Evolutionary conservation across 1,140 invertebrate species (phyloP).

Genomic region (Euglossa dilemma): DNA sequence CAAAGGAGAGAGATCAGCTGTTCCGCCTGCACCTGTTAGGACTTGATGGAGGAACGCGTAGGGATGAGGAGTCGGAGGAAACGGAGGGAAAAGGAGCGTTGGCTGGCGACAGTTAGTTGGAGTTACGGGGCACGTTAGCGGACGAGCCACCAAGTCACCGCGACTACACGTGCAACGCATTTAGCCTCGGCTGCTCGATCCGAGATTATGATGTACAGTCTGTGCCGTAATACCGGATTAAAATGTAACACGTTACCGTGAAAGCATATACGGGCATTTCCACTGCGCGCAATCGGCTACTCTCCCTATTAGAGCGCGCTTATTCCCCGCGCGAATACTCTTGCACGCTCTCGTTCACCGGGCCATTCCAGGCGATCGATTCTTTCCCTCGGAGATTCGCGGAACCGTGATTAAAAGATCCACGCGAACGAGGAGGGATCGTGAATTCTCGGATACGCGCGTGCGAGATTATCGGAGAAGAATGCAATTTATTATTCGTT

Average conservation of each 20-base stretch:
- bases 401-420: neutral
- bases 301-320: conserved; percentile 31
- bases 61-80: conserved; percentile 2
- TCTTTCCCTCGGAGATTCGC: neutral
- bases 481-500: too few species aligned
- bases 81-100: neutral
- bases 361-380: neutral
- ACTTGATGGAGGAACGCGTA: neutral
- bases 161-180: conserved; percentile 51
- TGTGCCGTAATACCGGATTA: conserved; percentile 61
- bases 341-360: neutral
- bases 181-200: conserved; percentile 53
- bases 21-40: too few species aligned
- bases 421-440: too few species aligned
- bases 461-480: too few species aligned
- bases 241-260: conserved; percentile 51
- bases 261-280: conserved; percentile 16
- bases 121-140: conserved; percentile 18
- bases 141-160: conserved; percentile 52
- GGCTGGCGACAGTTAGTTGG: conserved; percentile 44
- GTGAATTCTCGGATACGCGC: too few species aligned
- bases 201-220: conserved; percentile 64
- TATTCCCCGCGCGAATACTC: conserved; percentile 21
- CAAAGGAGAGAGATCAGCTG: neutral
- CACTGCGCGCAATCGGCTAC: neutral